Evolutionary conservation across 2,113 vertebrate genomes (phyloP), one percentile per base, ranked within the genome.

Genomic region (Semicossyphus pulcher): DNA sequence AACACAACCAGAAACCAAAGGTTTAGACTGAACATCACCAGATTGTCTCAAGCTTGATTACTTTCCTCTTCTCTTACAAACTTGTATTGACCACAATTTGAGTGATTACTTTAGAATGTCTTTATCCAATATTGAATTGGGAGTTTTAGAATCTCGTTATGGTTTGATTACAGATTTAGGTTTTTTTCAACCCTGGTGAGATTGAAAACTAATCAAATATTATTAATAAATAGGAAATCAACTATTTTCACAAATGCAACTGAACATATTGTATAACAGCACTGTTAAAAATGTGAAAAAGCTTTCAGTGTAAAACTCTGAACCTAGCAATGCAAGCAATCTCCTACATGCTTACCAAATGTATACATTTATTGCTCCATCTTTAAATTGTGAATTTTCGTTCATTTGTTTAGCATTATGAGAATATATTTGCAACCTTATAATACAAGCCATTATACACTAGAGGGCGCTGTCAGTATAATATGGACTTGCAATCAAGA

Each of bases 1-100:
- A 76, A 66, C 36, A 60, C n/a, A 76, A 54, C 8, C 36, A 61
- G 37, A 21, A 41, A 68, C 1, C 20, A 34, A 45, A 7, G 14
- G 1, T 28, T 28, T 16, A 75, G 31, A 54, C 8, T 23, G 4
- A 7, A 7, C 15, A 34, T n/a, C n/a, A 56, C 1, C 28, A 6
- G 23, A 72, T 7, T 25, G 21, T 25, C 23, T 20, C 28, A 25
- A 25, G 42, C 2, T n/a, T 28, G 11, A 28, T 26, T 14, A 23
- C 41, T 28, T 14, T 64, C 5, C 12, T 36, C 16, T 14, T 15
- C 14, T 11, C n/a, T 36, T n/a, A 34, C 10, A 9, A n/a, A 42
- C 41, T 18, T 47, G 10, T 23, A 25, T 25, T 56, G 32, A 31
- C 5, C 39, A 44, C 23, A 0, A 10, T 1, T 15, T 5, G 37